Conservation (phyloP, 2,888 invertebrate species). For the Brachyopa scutellaris region DNA sequence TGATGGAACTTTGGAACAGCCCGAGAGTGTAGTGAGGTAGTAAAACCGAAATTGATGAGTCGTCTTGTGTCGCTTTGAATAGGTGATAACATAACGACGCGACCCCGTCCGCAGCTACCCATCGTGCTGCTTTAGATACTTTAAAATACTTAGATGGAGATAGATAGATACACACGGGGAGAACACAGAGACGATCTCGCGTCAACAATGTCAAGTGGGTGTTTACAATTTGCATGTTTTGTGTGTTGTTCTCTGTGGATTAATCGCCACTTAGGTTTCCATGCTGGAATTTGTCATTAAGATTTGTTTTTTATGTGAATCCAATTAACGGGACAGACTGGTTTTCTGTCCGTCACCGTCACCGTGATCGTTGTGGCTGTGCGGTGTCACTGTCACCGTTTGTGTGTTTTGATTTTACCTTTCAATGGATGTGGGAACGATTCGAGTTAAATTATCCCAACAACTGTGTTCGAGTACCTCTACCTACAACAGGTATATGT, state of each 20-base stretch:
- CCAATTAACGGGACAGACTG: conserved; percentile 66
- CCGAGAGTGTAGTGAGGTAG: conserved; percentile 48
- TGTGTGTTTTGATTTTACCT: conserved; percentile 7
- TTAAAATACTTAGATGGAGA: conserved; percentile 19
- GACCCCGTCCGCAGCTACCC: conserved; percentile 52
- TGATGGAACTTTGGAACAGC: conserved; percentile 20
- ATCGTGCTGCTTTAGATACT: conserved; percentile 24
- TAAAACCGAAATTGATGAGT: conserved; percentile 56
- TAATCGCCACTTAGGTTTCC: conserved; percentile 68
- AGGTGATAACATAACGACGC: conserved; percentile 67
- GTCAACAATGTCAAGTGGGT: conserved; percentile 69
- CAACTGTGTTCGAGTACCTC: not conserved
- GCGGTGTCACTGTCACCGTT: conserved; percentile 29
- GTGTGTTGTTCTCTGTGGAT: conserved; percentile 55
- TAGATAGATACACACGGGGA: conserved; percentile 1
- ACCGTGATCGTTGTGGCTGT: not conserved
- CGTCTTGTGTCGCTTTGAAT: conserved; percentile 57
- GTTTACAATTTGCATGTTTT: conserved; percentile 72
- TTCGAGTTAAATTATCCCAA: conserved; percentile 37
- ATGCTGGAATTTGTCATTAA: conserved; percentile 70
- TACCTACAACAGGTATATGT: conserved; percentile 1
- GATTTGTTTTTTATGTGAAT: conserved; percentile 67
- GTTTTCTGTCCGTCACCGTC: conserved; percentile 33
- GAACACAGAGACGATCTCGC: conserved; percentile 36
- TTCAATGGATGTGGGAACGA: conserved; percentile 53